Evolutionary conservation across 23 tunicate genomes (phyloP).

Genomic region (Pegea sp.): DNA sequence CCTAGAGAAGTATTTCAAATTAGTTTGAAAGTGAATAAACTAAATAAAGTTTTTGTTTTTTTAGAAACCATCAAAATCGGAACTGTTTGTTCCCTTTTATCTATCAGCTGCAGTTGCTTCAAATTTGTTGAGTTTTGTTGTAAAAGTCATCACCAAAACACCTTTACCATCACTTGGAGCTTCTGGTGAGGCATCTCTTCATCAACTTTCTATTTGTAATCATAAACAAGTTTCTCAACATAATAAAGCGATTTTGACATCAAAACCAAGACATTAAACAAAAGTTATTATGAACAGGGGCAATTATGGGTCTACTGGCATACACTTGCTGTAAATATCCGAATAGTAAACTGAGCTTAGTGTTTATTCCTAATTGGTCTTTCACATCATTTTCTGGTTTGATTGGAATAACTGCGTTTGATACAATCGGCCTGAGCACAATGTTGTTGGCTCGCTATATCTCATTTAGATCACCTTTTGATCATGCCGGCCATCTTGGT

Average conservation of each 20-base stretch:
- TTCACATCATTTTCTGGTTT: conserved; percentile 35
- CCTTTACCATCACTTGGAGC: conserved; percentile 1
- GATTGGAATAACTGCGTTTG: conserved; percentile 31
- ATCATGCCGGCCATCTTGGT: conserved; percentile 49
- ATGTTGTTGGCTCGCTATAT: conserved; percentile 15
- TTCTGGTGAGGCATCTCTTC: neutral
- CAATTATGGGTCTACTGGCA: conserved; percentile 50
- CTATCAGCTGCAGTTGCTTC: neutral
- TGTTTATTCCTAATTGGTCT: conserved; percentile 32
- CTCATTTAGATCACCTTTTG: conserved; percentile 5
- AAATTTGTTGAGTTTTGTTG: neutral
- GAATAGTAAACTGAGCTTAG: conserved; percentile 18
- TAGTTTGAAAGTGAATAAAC: no score
- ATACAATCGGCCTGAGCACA: conserved; percentile 21
- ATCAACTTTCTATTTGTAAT: neutral
- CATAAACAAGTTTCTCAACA: neutral
- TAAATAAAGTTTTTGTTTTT: no score
- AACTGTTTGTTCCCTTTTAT: neutral
- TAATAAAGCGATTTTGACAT: neutral
- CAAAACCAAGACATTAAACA: neutral
- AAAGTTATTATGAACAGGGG: conserved; percentile 24
- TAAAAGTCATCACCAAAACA: neutral
- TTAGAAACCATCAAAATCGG: no score
- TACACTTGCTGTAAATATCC: conserved; percentile 39
- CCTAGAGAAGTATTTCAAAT: no score